Conservation (phyloP, 1,140 invertebrate species). For the Agrypnia vestita region DNA sequence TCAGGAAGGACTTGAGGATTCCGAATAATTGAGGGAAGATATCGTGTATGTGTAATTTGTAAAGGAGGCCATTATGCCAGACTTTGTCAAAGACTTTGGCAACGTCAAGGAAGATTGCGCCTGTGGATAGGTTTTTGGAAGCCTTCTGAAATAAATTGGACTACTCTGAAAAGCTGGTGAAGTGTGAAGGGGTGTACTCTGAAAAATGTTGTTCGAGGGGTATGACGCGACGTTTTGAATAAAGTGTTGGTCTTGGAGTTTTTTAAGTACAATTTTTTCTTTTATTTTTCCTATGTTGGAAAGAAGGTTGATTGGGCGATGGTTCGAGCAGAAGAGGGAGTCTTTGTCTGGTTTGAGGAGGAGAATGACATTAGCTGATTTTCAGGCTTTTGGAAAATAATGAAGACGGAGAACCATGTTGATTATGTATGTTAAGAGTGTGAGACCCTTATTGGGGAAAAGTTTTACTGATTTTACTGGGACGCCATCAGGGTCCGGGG, state of each 20-base stretch:
- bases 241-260: not conserved
- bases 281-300: conserved; percentile 7
- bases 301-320: not conserved
- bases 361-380: not conserved
- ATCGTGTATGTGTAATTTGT: not conserved
- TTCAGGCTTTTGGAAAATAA: not conserved
- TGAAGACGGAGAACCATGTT: not conserved
- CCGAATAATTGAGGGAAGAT: not conserved
- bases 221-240: too few species aligned
- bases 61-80: not conserved
- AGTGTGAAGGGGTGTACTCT: not conserved
- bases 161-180: not conserved
- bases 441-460: not conserved
- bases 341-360: not conserved
- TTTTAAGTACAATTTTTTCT: too few species aligned
- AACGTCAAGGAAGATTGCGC: not conserved
- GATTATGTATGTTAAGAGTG: not conserved
- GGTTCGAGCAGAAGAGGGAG: not conserved
- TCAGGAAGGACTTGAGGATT: not conserved
- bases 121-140: not conserved
- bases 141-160: not conserved
- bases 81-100: not conserved
- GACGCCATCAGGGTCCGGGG: not conserved
- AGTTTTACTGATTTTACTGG: not conserved
- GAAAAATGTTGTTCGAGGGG: too few species aligned